Conservation (phyloP, 30 jellyfish, hydroid and myxozoan genomes). For the Aurelia sp. region DNA sequence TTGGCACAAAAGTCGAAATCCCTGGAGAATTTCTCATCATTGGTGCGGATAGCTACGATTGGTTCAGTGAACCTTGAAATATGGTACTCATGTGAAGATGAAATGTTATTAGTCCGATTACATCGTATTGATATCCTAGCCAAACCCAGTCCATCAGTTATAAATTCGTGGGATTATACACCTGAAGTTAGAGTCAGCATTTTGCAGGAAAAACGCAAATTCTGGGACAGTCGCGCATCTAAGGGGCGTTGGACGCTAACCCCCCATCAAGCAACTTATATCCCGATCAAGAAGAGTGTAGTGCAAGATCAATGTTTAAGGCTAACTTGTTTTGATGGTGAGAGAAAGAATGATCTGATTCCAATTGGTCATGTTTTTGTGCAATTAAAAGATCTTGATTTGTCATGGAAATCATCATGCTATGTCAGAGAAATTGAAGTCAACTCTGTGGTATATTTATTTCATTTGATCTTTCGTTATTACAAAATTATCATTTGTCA, state of each 20-base stretch:
- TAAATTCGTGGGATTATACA: slow-evolving; percentile 75
- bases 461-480: not conserved
- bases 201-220: slow-evolving; percentile 48
- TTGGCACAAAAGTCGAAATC: slow-evolving; percentile 19
- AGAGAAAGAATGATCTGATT: slow-evolving; percentile 11
- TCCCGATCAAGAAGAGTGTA: slow-evolving; percentile 34
- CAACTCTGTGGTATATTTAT: slow-evolving; percentile 68
- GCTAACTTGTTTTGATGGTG: slow-evolving; percentile 55
- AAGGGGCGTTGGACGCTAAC: slow-evolving; percentile 21
- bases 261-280: slow-evolving; percentile 34
- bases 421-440: slow-evolving; percentile 41
- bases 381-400: slow-evolving; percentile 41
- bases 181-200: slow-evolving; percentile 52
- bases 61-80: slow-evolving; percentile 67
- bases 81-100: slow-evolving; percentile 71
- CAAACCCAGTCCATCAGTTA: slow-evolving; percentile 83
- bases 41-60: slow-evolving; percentile 1
- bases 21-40: not conserved
- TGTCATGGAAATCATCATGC: slow-evolving; percentile 37
- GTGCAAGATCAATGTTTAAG: slow-evolving; percentile 52
- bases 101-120: slow-evolving; percentile 60
- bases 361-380: slow-evolving; percentile 80
- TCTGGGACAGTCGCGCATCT: slow-evolving; percentile 25
- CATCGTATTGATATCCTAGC: slow-evolving; percentile 35
- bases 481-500: no score